Evolutionary conservation across 2,113 vertebrate species (phyloP).

Genomic region (Sciurus niger): DNA sequence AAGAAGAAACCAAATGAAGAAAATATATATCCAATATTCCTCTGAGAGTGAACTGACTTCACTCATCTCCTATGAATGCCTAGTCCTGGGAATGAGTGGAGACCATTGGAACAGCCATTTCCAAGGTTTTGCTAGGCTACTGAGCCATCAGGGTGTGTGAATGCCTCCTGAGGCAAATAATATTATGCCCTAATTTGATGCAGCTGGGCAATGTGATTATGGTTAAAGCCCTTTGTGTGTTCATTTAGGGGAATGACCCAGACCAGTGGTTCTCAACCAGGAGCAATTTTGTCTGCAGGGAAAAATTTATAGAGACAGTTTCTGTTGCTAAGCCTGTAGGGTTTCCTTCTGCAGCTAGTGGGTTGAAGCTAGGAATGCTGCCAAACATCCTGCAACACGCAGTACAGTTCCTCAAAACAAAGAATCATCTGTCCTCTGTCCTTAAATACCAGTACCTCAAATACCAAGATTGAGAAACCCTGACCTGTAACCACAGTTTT

Average conservation of each 20-base stretch:
- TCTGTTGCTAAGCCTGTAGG: neutral
- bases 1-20: neutral
- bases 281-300: neutral
- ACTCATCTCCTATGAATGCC: neutral
- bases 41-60: neutral
- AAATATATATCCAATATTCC: neutral
- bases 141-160: neutral
- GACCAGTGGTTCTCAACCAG: neutral
- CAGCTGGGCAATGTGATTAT: neutral
- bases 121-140: neutral
- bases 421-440: neutral
- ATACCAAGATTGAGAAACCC: neutral
- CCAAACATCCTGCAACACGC: neutral
- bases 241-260: constrained; percentile 37
- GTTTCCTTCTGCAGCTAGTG: neutral
- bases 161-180: neutral
- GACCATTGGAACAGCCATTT: neutral
- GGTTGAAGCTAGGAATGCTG: neutral
- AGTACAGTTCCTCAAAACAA: neutral
- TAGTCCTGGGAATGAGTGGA: neutral
- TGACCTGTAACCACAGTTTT: neutral
- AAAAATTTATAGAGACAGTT: neutral
- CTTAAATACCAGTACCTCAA: neutral
- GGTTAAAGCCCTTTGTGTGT: neutral
- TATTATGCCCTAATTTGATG: neutral